Conservation (phyloP, 2,888 invertebrate genomes). For the Atherix ibis region DNA sequence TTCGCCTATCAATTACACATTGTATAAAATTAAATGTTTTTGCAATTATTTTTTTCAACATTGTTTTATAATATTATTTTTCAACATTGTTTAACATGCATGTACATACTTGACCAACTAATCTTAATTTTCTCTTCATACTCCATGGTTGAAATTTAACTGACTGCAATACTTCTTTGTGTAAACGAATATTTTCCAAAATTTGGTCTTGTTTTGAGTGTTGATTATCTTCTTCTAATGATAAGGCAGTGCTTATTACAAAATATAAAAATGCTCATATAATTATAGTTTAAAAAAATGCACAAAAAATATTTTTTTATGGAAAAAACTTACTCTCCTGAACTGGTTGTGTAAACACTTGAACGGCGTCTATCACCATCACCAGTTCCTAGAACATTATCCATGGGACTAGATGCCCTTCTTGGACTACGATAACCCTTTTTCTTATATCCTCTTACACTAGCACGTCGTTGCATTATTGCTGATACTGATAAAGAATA, state of each 20-base stretch:
- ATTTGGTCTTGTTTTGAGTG: slow-evolving; percentile 71
- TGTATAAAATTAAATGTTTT: not conserved
- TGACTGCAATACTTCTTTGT: slow-evolving; percentile 78
- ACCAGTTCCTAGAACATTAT: slow-evolving; percentile 20
- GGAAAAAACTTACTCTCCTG: slow-evolving; percentile 55
- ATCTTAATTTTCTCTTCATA: slow-evolving; percentile 63
- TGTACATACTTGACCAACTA: slow-evolving; percentile 48
- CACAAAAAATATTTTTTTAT: not conserved
- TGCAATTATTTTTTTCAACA: not conserved
- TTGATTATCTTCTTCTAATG: slow-evolving; percentile 52
- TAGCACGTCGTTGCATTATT: slow-evolving; percentile 64
- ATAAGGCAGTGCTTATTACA: slow-evolving; percentile 49
- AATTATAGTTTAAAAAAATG: not conserved
- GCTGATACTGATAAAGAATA: slow-evolving; percentile 75
- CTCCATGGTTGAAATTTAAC: slow-evolving; percentile 76
- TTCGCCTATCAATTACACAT: slow-evolving; percentile 44
- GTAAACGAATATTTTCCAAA: slow-evolving; percentile 74
- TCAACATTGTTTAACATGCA: not conserved
- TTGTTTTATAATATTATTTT: not conserved
- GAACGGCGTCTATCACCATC: slow-evolving; percentile 40
- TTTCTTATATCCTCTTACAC: slow-evolving; percentile 48
- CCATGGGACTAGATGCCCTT: slow-evolving; percentile 42
- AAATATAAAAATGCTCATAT: slow-evolving; percentile 7
- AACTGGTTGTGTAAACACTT: slow-evolving; percentile 71
- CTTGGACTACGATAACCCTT: slow-evolving; percentile 43